Evolutionary conservation across 2,797 vertebrate genomes (phyloP).

Genomic region (Coranthus polyacanthus): DNA sequence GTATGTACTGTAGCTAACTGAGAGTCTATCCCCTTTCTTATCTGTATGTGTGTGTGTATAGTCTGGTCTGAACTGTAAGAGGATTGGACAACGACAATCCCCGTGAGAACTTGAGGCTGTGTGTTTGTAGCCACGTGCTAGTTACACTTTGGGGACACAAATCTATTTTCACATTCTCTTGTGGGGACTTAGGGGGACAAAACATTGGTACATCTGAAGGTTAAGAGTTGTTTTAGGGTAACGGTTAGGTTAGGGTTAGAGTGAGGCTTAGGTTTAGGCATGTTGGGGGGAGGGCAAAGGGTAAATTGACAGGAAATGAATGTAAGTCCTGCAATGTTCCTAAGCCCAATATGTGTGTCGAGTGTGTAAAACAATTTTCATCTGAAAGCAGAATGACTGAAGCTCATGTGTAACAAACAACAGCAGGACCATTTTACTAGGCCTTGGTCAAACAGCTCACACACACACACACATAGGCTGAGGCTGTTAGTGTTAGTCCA

Average conservation of each 20-base stretch:
- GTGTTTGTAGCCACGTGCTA: neutral
- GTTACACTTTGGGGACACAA: neutral
- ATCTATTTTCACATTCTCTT: neutral
- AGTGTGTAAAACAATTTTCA: too few relatives aligned
- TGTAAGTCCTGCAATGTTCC: too few relatives aligned
- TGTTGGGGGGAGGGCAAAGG: too few relatives aligned
- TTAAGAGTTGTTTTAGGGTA: too few relatives aligned
- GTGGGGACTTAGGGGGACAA: too few relatives aligned
- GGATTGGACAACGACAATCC: slow-evolving; percentile 61
- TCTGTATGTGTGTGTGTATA: slow-evolving; percentile 4
- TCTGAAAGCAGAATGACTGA: neutral
- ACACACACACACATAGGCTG: slow-evolving; percentile 4
- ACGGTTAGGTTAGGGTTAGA: too few relatives aligned
- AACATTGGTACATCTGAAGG: too few relatives aligned
- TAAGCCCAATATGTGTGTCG: too few relatives aligned
- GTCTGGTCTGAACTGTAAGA: slow-evolving; percentile 60
- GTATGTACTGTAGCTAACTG: neutral
- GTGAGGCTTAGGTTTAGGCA: too few relatives aligned
- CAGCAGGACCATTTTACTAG: neutral
- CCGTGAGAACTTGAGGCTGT: slow-evolving; percentile 17
- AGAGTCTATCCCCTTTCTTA: neutral
- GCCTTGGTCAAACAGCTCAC: neutral
- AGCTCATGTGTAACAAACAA: too few relatives aligned
- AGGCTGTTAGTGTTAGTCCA: slow-evolving; percentile 35
- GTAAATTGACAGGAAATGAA: too few relatives aligned